These are phyloP conservation scores for Dicycla oo DNA, from an alignment of 2,888 invertebrate genomes.

Conservation along the genomic window DNA sequence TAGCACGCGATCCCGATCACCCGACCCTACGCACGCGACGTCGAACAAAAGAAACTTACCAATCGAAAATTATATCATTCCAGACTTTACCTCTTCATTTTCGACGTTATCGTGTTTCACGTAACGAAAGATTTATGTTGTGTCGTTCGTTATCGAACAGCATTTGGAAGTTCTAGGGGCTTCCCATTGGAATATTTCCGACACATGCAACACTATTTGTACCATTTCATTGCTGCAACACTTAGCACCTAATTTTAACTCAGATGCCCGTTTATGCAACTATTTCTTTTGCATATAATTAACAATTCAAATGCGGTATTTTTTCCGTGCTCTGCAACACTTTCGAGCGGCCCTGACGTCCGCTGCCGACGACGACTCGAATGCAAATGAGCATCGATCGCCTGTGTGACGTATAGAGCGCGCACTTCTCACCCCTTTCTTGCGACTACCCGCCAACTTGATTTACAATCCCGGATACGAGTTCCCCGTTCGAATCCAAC, in stretches of 20 bases:
- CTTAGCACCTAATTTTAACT: conserved; percentile 84
- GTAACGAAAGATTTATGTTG: conserved; percentile 50
- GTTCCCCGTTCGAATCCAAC: conserved; percentile 83
- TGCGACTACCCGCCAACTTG: conserved; percentile 88
- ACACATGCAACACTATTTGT: conserved; percentile 64
- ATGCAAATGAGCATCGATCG: conserved; percentile 90
- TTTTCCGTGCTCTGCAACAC: conserved; percentile 84
- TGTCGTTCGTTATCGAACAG: conserved; percentile 48
- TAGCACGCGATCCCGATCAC: conserved; percentile 88
- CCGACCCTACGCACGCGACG: conserved; percentile 84
- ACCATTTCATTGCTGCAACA: conserved; percentile 78
- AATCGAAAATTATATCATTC: conserved; percentile 78
- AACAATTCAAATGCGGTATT: conserved; percentile 88
- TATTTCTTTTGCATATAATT: conserved; percentile 86
- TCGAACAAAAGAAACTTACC: conserved; percentile 84
- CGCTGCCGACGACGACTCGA: conserved; percentile 82
- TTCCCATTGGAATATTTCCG: conserved; percentile 37
- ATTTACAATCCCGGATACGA: conserved; percentile 88
- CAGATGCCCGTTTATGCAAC: conserved; percentile 84
- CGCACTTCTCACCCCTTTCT: conserved; percentile 89
- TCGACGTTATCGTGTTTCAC: conserved; percentile 61
- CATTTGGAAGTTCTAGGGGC: conserved; percentile 30
- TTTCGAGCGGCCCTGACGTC: conserved; percentile 88
- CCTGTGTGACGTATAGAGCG: conserved; percentile 85
- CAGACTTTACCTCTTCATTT: conserved; percentile 72